phyloP scores from a whole-genome alignment of 1,140 invertebrate genomes.

The Procambarus clarkii region DNA sequence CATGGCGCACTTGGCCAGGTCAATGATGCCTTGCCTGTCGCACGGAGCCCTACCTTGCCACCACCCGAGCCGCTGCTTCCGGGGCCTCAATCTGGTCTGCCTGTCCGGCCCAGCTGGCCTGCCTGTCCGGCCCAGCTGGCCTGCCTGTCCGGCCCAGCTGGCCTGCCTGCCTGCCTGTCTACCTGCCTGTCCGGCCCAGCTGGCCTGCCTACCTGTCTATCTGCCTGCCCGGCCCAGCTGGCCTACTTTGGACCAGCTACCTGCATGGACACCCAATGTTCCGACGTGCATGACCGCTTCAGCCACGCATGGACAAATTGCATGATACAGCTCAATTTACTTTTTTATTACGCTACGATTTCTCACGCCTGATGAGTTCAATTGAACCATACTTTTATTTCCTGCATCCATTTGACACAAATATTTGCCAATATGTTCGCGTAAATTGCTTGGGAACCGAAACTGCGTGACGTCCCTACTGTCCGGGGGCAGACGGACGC shows the following conservation, averaged over 20 bases:
- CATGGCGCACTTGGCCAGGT: slow-evolving; percentile 33
- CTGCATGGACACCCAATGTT: not conserved
- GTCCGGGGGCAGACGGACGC: too few relatives aligned
- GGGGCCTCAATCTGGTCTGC: not conserved
- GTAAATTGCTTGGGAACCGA: not conserved
- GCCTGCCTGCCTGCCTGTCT: not conserved
- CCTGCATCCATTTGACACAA: not conserved
- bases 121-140: too few relatives aligned
- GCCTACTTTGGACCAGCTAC: not conserved
- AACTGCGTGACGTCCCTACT: not conserved
- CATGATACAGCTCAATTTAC: not conserved
- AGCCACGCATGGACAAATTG: not conserved
- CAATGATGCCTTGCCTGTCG: not conserved
- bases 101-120: too few relatives aligned
- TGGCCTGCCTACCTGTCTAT: not conserved
- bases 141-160: not conserved
- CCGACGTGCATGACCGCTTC: not conserved
- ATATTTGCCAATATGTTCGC: not conserved
- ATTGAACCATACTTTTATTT: not conserved
- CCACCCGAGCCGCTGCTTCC: not conserved
- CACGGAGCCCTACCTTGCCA: not conserved
- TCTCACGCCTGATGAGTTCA: not conserved
- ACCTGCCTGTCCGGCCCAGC: not conserved
- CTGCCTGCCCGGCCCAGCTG: not conserved
- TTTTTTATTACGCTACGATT: not conserved